Evolutionary conservation across 2,113 vertebrate species (phyloP).

Genomic region (Plecotus auritus): DNA sequence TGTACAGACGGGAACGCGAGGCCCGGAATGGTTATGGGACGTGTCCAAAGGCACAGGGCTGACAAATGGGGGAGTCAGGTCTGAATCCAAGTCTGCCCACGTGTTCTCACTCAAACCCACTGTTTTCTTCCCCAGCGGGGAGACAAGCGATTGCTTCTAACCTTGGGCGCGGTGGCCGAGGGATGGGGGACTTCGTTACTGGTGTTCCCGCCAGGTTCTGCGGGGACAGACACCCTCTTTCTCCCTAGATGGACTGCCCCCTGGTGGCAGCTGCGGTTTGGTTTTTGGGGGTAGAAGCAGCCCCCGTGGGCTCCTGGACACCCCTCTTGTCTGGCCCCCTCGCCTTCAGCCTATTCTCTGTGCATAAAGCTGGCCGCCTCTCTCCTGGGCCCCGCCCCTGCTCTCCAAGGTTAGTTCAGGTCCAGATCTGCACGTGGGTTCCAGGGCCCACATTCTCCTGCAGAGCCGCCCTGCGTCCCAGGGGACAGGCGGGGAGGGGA

Average conservation of each 20-base stretch:
- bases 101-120: not conserved
- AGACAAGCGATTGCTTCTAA: not conserved
- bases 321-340: not conserved
- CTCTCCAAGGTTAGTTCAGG: not conserved
- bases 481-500: not conserved
- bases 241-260: not conserved
- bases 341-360: not conserved
- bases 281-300: not conserved
- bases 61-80: not conserved
- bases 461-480: not conserved
- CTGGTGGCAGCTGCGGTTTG: fast-evolving
- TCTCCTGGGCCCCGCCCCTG: not conserved
- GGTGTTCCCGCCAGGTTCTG: not conserved
- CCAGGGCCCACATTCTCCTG: not conserved
- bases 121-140: not conserved
- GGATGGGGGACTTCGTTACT: no score
- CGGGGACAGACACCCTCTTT: no score
- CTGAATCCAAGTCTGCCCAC: not conserved
- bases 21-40: not conserved
- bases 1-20: not conserved
- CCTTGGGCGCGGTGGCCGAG: not conserved
- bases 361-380: fast-evolving
- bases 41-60: not conserved
- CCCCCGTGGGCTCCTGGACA: no score
- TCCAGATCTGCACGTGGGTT: not conserved